These are phyloP conservation scores for Aphis craccivora DNA, from an alignment of 1,140 invertebrate genomes.

Conservation along the genomic window DNA sequence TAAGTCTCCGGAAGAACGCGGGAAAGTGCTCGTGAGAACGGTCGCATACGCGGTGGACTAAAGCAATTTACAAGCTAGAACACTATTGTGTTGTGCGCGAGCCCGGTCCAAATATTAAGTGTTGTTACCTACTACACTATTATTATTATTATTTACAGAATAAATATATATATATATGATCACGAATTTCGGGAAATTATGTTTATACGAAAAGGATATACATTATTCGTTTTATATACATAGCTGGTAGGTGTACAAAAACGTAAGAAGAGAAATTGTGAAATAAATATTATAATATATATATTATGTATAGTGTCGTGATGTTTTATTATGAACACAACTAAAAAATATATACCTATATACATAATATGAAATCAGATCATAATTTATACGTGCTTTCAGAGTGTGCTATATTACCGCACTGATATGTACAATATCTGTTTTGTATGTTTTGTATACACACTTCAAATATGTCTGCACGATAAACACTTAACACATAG, in stretches of 20 bases:
- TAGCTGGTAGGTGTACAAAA: neutral
- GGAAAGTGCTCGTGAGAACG: conserved; percentile 28
- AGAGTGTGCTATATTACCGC: neutral
- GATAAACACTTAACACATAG: neutral
- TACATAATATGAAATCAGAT: neutral
- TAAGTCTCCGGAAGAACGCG: conserved; percentile 33
- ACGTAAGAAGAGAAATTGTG: neutral
- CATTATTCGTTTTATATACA: neutral
- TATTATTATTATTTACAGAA: neutral
- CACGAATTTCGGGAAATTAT: neutral
- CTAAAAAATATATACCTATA: neutral
- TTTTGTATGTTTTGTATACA: neutral
- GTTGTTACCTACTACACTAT: neutral
- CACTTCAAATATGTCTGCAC: neutral
- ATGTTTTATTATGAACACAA: neutral
- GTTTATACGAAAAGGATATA: neutral
- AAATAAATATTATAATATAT: neutral
- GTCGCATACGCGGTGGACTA: neutral
- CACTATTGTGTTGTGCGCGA: neutral
- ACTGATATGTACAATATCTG: neutral
- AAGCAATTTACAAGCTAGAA: neutral
- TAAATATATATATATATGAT: neutral
- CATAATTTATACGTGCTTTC: neutral
- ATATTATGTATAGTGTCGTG: neutral
- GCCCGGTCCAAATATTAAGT: neutral